phyloP scores from a whole-genome alignment of 2,888 invertebrate species.

The Seira musarum region DNA sequence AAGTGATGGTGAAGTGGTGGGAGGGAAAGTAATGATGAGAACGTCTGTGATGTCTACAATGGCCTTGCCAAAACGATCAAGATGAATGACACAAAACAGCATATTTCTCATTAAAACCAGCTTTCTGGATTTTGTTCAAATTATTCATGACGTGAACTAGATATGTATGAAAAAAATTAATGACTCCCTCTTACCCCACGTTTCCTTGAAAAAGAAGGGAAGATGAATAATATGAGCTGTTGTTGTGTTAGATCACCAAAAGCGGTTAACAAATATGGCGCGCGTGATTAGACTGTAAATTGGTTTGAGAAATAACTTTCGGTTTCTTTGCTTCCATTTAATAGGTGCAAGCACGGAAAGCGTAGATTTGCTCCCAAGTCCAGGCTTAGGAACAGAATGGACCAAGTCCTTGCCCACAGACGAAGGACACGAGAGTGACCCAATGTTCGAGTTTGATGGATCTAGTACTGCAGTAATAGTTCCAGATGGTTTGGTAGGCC shows the following conservation, averaged over 20 bases:
- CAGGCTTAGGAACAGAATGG: constrained; percentile 84
- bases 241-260: no score
- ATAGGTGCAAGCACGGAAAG: constrained; percentile 84
- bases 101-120: constrained; percentile 22
- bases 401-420: constrained; percentile 87
- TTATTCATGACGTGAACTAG: no score
- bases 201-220: no score
- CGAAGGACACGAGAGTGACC: constrained; percentile 87
- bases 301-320: no score
- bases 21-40: constrained; percentile 5
- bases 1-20: constrained; percentile 3
- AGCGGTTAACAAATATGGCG: no score
- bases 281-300: no score
- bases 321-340: constrained; percentile 40
- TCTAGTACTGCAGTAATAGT: constrained; percentile 88
- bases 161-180: no score
- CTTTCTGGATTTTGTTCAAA: no score
- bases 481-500: constrained; percentile 83
- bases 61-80: constrained; percentile 47
- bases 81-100: constrained; percentile 39
- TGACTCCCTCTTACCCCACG: no score
- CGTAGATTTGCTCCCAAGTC: constrained; percentile 88
- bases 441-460: constrained; percentile 97
- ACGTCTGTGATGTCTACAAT: constrained; percentile 27
- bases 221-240: no score